Conservation (phyloP, 2,113 vertebrate genomes). For the Dendropsophus ebraccatus region DNA sequence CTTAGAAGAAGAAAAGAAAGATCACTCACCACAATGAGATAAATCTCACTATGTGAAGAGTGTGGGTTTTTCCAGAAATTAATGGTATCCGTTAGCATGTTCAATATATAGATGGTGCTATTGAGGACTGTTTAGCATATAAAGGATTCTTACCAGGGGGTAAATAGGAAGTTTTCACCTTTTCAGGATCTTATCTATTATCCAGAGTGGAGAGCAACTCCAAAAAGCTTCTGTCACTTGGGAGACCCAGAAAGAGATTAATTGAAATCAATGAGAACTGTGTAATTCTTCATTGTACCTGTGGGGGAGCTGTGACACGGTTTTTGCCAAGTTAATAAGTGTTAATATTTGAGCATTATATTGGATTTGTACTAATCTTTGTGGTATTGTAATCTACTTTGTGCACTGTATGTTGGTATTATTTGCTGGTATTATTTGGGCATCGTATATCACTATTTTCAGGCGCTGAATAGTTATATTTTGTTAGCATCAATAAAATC, state of each 20-base stretch:
- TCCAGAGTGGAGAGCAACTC: background rate
- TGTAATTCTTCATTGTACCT: background rate
- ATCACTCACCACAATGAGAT: background rate
- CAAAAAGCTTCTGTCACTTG: background rate
- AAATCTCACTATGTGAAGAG: background rate
- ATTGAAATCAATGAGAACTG: background rate
- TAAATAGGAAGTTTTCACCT: background rate
- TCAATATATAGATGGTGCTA: background rate
- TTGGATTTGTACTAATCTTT: no score
- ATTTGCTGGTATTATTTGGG: no score
- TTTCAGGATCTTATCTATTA: background rate
- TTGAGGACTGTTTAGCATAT: background rate
- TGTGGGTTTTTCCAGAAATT: background rate
- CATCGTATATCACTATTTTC: no score
- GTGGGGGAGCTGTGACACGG: background rate
- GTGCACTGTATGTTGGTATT: no score
- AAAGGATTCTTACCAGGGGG: background rate
- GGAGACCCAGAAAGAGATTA: background rate
- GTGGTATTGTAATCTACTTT: no score
- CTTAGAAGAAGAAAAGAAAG: conserved; percentile 33
- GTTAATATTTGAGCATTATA: no score
- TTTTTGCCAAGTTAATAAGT: no score
- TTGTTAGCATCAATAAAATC: no score
- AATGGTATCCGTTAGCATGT: background rate
- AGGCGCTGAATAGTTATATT: no score